These are phyloP conservation scores for Peromyscus melanophrys DNA, from an alignment of 2,797 vertebrate species.

Conservation along the genomic window DNA sequence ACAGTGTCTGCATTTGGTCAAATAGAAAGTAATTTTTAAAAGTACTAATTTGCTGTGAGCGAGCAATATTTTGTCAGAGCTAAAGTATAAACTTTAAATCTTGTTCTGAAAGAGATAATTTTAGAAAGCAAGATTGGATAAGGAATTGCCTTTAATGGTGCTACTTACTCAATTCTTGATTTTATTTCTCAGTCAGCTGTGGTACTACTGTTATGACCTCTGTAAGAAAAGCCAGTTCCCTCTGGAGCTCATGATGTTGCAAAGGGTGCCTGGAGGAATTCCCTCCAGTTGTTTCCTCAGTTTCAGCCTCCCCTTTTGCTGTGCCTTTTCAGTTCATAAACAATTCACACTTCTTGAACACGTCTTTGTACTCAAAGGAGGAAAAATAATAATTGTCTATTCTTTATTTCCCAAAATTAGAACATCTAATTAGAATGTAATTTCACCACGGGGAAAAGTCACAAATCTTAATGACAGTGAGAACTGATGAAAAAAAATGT, in stretches of 20 bases:
- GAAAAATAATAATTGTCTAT: background rate
- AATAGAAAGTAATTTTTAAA: background rate
- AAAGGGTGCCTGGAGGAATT: background rate
- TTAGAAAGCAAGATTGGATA: background rate
- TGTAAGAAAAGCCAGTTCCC: background rate
- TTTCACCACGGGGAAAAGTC: background rate
- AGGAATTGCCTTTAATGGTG: background rate
- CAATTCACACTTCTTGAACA: background rate
- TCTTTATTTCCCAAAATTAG: background rate
- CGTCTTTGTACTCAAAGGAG: background rate
- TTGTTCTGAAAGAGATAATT: background rate
- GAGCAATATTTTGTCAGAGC: background rate
- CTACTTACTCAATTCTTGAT: background rate
- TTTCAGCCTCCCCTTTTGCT: background rate
- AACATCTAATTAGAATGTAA: background rate
- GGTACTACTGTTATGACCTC: rapidly evolving
- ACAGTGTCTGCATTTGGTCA: background rate
- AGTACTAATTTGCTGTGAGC: background rate
- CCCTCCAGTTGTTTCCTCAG: background rate
- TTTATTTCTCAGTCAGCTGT: background rate
- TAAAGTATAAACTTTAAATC: background rate
- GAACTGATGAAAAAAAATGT: background rate
- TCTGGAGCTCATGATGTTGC: background rate
- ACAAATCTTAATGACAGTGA: background rate
- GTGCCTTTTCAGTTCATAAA: background rate